Evolutionary conservation across 1,140 invertebrate species (phyloP), one percentile per base, ranked within the genome.

Genomic region (Hypothenemus hampei): DNA sequence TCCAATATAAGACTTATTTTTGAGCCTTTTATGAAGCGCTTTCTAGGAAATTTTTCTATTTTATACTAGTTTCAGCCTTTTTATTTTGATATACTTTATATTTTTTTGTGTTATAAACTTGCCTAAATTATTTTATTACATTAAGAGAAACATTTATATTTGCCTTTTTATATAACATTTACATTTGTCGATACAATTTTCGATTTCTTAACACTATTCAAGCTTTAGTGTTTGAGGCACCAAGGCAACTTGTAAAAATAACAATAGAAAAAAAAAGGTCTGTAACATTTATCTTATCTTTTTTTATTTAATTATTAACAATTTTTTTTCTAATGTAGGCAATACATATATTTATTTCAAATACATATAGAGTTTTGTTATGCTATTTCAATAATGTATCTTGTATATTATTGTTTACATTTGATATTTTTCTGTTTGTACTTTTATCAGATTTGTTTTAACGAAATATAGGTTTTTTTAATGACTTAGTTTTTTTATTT

Each of bases 381-480:
- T 26, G 43, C 43, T 10, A 45, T 45, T 45, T 29, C 31, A 45
- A 29, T 45, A 45, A 45, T 29, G 23, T 45, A 45, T 45, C 31
- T 45, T 45, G 16, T 29, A 45, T 45, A 45, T 45, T 29, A 29
- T 45, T 45, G 43, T 45, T 45, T 45, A 45, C 43, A 19, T 22
- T 45, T 24, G 23, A 45, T 11, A 41, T 41, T 41, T 41, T 41
- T 11, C 39, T 11, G 20, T 41, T 41, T 41, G 39, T 41, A 20
- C 15, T 20, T 41, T 41, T 41, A 29, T 29, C 26, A 7, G 26
- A 29, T 29, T 7, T n/a, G 26, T 29, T 29, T 29, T 29, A 29
- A 29, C 26, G 6, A n/a, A 29, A 29, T 29, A 29, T 29, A 29
- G 6, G 26, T 6, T 29, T 29, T 29, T 29, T n/a, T 29, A n/a